A percentile compares a stretch with the other conserved stretches of the same genome.
Evolutionary conservation across 30 jellyfish, hydroid and myxozoan species (phyloP).

Genomic region (Turritopsis dohrnii): DNA sequence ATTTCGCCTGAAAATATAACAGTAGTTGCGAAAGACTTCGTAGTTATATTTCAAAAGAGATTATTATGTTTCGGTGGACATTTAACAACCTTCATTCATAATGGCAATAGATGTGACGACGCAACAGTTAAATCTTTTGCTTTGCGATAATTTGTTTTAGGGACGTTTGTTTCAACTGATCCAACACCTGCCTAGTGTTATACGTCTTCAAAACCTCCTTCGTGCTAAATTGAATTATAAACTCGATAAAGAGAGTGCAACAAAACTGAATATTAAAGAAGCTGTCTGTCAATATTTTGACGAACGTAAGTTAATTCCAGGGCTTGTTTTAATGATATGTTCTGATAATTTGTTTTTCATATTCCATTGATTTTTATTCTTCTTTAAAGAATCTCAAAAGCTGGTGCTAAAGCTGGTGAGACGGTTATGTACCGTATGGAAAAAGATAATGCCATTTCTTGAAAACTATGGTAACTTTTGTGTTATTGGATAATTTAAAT

Average conservation of each 20-base stretch:
- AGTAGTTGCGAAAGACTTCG: too few species aligned
- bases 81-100: too few species aligned
- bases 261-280: slow-evolving; percentile 15
- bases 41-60: too few species aligned
- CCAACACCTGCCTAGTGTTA: slow-evolving; percentile 35
- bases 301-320: neutral
- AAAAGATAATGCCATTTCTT: neutral
- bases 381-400: neutral
- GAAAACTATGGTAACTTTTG: neutral
- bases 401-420: neutral
- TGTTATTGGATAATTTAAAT: too few species aligned
- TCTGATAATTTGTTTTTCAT: too few species aligned
- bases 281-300: neutral
- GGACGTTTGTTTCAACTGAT: slow-evolving; percentile 29
- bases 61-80: too few species aligned
- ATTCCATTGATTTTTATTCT: too few species aligned
- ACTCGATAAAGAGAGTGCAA: slow-evolving; percentile 34
- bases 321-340: too few species aligned
- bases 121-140: too few species aligned
- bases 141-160: too few species aligned
- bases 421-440: neutral
- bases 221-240: slow-evolving; percentile 11
- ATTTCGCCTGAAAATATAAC: too few species aligned
- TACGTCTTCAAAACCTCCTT: slow-evolving; percentile 40
- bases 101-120: too few species aligned